A percentile compares a stretch with the other conserved stretches of the same genome.
These are phyloP conservation scores for Scelioninae gen. 2 DNA, from an alignment of 2,888 invertebrate genomes.

Conservation along the genomic window DNA sequence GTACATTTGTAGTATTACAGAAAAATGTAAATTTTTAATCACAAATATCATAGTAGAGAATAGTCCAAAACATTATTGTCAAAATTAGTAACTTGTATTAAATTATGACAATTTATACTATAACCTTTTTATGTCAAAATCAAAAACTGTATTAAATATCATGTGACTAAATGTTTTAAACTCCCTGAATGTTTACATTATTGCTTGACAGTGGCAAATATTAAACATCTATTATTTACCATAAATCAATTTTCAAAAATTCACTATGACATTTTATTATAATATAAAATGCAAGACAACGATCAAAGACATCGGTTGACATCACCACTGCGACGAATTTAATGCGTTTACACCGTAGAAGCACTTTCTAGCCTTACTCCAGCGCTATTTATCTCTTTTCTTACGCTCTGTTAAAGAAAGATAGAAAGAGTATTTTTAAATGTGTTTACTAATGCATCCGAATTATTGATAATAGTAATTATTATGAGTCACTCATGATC, in stretches of 20 bases:
- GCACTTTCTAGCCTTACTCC: neutral
- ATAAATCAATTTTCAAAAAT: conserved; percentile 20
- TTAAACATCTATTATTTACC: conserved; percentile 17
- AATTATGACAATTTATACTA: conserved; percentile 21
- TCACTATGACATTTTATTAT: conserved; percentile 36
- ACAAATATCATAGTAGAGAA: too few species aligned
- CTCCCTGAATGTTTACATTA: neutral
- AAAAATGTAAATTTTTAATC: too few species aligned
- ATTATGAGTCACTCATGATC: too few species aligned
- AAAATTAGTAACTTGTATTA: too few species aligned
- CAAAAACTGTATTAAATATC: conserved; percentile 2
- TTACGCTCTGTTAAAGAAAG: neutral
- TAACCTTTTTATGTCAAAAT: conserved; percentile 28
- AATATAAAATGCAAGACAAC: conserved; percentile 33
- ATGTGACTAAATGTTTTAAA: neutral
- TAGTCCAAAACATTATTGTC: too few species aligned
- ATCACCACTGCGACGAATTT: conserved; percentile 28
- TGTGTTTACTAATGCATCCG: too few species aligned
- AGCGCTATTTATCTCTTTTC: neutral
- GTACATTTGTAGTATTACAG: too few species aligned
- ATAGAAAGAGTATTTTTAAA: too few species aligned
- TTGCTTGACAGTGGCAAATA: neutral
- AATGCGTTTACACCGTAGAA: conserved; percentile 11
- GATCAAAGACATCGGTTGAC: conserved; percentile 27
- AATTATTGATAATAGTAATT: too few species aligned